Evolutionary conservation across 2,113 vertebrate genomes (phyloP).

Genomic region (Nothoprocta pentlandii): DNA sequence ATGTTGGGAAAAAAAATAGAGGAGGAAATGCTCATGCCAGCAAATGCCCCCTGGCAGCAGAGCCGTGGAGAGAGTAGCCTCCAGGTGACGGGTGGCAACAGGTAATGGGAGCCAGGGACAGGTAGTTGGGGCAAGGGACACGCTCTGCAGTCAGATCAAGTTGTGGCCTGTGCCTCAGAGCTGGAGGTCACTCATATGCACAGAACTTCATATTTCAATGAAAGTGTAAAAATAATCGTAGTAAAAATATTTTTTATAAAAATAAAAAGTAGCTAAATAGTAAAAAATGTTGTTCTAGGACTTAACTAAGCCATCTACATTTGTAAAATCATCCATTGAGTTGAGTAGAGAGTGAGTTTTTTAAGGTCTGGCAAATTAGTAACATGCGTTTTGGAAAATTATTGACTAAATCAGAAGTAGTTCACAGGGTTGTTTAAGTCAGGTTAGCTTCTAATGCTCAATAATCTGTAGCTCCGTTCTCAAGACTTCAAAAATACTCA

Average conservation of each 20-base stretch:
- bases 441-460: background rate
- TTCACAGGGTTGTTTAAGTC: background rate
- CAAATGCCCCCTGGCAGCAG: background rate
- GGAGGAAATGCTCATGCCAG: background rate
- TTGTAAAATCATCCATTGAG: background rate
- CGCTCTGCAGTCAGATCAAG: background rate
- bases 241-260: too few relatives aligned
- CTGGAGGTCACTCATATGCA: background rate
- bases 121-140: background rate
- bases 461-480: background rate
- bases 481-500: background rate
- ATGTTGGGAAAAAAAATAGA: background rate
- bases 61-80: background rate
- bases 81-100: background rate
- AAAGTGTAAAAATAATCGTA: background rate
- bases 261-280: background rate
- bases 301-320: background rate
- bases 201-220: background rate
- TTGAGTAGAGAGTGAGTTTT: background rate
- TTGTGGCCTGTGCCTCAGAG: rapidly evolving
- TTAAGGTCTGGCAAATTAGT: background rate
- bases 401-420: background rate
- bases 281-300: background rate
- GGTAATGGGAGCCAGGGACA: background rate
- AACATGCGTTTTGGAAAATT: background rate